phyloP scores from a whole-genome alignment of 2,888 invertebrate species.

The Sarcophaga variegata region DNA sequence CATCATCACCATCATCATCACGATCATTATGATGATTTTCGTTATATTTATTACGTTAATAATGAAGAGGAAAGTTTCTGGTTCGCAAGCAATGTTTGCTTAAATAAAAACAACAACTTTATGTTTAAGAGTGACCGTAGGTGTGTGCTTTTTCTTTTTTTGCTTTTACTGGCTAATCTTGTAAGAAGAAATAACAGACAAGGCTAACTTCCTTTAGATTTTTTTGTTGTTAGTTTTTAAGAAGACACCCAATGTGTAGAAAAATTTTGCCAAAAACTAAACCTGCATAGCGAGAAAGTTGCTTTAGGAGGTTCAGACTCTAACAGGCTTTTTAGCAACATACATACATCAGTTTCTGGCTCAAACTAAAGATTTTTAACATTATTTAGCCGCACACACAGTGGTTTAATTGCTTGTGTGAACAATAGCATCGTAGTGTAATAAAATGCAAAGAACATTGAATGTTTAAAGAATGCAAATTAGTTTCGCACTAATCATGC shows the following conservation, averaged over 20 bases:
- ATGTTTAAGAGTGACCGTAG: slow-evolving; percentile 31
- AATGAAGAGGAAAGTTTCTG: slow-evolving; percentile 56
- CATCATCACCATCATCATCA: slow-evolving; percentile 15
- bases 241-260: not conserved
- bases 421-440: too few relatives aligned
- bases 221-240: not conserved
- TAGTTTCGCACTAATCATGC: too few relatives aligned
- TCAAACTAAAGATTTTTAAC: not conserved
- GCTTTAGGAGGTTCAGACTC: slow-evolving; percentile 19
- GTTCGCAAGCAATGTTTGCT: slow-evolving; percentile 9
- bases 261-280: slow-evolving; percentile 49
- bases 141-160: slow-evolving; percentile 27
- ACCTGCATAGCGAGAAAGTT: slow-evolving; percentile 63
- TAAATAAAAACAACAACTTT: not conserved
- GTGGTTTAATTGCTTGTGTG: not conserved
- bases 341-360: not conserved
- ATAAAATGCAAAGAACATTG: too few relatives aligned
- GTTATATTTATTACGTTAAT: slow-evolving; percentile 13
- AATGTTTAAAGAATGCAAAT: too few relatives aligned
- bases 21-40: too few relatives aligned
- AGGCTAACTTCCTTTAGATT: not conserved
- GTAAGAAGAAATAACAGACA: slow-evolving; percentile 5
- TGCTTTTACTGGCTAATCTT: slow-evolving; percentile 29
- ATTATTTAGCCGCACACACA: not conserved
- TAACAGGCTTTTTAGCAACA: slow-evolving; percentile 14